Percentiles rank a stretch among this genome's conserved stretches.
These are phyloP conservation scores for Gryllus bimaculatus DNA, from an alignment of 1,140 invertebrate species.

Conservation along the genomic window DNA sequence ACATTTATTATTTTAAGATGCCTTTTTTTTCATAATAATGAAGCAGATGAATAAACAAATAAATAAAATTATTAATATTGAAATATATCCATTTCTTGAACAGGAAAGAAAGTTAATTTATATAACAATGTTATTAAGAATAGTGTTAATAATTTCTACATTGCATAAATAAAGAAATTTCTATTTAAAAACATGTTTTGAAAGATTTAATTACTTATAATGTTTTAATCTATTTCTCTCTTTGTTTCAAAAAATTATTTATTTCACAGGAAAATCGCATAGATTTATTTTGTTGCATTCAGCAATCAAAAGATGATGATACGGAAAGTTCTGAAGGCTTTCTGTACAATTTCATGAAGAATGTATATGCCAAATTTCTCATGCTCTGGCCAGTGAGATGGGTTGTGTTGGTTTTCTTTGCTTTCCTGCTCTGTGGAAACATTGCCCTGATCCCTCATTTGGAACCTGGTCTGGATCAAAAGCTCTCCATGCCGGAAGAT, in stretches of 20 bases:
- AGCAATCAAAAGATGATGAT: not conserved
- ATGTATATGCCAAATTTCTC: not conserved
- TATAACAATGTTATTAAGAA: no score
- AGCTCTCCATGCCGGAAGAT: conserved; percentile 77
- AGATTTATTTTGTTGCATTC: not conserved
- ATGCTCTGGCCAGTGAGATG: conserved; percentile 36
- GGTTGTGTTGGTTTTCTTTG: conserved; percentile 45
- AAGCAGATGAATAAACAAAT: no score
- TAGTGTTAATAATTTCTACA: no score
- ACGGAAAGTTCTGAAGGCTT: not conserved
- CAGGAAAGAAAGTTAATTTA: no score
- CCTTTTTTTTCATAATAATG: no score
- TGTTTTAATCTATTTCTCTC: no score
- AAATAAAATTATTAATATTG: no score
- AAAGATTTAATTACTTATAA: no score
- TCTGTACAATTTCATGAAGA: not conserved
- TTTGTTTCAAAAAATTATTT: not conserved
- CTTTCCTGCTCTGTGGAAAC: conserved; percentile 41
- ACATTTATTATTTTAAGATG: no score
- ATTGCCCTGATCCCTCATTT: conserved; percentile 48
- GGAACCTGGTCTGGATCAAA: conserved; percentile 76
- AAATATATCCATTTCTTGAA: no score
- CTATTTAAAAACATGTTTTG: no score
- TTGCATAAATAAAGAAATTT: no score
- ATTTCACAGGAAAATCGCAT: not conserved